These are phyloP conservation scores for Xiphorhynchus erythropygius DNA, from an alignment of 2,797 vertebrate genomes.

Conservation along the genomic window DNA sequence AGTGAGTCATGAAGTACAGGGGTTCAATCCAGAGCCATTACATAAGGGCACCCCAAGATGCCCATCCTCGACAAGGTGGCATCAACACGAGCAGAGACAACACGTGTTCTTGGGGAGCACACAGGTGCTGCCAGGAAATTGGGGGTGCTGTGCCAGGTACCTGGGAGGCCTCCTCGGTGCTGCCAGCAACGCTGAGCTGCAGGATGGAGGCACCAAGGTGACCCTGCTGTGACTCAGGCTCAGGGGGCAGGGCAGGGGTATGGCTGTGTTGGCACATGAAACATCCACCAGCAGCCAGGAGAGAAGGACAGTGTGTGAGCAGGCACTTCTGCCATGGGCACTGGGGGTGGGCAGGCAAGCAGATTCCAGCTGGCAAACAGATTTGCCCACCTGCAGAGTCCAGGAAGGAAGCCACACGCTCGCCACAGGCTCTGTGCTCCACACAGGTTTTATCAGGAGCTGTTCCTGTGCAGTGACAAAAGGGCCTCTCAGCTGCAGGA, in stretches of 20 bases:
- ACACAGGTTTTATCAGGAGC: neutral
- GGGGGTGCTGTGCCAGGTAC: neutral
- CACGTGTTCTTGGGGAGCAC: neutral
- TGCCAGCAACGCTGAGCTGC: neutral
- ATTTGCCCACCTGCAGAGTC: neutral
- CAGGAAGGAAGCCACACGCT: constrained; percentile 25
- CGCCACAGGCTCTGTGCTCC: neutral
- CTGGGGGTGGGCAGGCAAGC: neutral
- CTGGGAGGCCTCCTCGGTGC: neutral
- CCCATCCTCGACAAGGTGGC: neutral
- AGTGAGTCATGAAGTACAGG: neutral
- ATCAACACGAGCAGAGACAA: neutral
- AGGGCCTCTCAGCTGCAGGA: neutral
- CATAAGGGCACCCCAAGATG: neutral
- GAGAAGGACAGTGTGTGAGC: neutral
- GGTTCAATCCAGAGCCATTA: neutral
- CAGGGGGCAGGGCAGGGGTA: neutral
- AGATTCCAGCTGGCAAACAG: neutral
- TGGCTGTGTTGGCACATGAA: neutral
- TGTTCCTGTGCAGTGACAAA: neutral
- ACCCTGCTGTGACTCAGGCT: neutral
- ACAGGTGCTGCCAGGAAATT: neutral
- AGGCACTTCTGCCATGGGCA: neutral
- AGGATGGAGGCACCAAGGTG: neutral
- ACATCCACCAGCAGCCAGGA: neutral